Evolutionary conservation across 2,888 invertebrate genomes (phyloP).

Genomic region (Nemotelus pantherinus): DNA sequence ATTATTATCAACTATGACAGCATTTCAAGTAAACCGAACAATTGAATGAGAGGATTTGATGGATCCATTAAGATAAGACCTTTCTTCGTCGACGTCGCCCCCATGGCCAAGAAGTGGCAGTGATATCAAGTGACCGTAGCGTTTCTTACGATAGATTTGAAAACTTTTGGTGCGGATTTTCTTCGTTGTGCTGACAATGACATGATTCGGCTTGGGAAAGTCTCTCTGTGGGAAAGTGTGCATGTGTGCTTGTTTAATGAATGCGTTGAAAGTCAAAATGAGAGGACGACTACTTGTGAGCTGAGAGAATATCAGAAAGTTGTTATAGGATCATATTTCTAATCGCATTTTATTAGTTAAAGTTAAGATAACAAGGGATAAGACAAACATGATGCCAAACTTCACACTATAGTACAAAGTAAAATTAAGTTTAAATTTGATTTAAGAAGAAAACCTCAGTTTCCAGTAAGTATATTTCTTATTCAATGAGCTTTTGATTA

Average conservation of each 20-base stretch:
- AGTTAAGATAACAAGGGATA: conserved; percentile 8
- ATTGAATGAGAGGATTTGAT: conserved; percentile 47
- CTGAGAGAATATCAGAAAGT: conserved; percentile 7
- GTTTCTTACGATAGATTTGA: too few relatives aligned
- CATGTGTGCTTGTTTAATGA: neutral
- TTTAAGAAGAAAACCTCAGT: too few relatives aligned
- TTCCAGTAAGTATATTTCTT: too few relatives aligned
- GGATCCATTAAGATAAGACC: conserved; percentile 49
- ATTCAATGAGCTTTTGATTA: too few relatives aligned
- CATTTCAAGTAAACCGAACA: conserved; percentile 44
- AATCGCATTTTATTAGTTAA: conserved; percentile 36
- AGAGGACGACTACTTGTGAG: neutral
- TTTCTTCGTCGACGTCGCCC: conserved; percentile 29
- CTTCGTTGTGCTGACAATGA: too few relatives aligned
- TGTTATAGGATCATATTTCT: conserved; percentile 39
- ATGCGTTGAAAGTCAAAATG: conserved; percentile 11
- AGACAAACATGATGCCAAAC: too few relatives aligned
- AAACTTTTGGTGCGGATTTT: too few relatives aligned
- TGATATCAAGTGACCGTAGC: neutral
- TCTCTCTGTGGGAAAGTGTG: too few relatives aligned
- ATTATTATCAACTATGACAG: conserved; percentile 44
- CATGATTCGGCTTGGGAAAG: too few relatives aligned
- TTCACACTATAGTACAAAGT: too few relatives aligned
- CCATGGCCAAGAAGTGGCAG: conserved; percentile 9
- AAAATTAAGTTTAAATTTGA: too few relatives aligned